These are phyloP conservation scores for Zenarchopterus dispar DNA, from an alignment of 2,797 vertebrate genomes.

Conservation along the genomic window DNA sequence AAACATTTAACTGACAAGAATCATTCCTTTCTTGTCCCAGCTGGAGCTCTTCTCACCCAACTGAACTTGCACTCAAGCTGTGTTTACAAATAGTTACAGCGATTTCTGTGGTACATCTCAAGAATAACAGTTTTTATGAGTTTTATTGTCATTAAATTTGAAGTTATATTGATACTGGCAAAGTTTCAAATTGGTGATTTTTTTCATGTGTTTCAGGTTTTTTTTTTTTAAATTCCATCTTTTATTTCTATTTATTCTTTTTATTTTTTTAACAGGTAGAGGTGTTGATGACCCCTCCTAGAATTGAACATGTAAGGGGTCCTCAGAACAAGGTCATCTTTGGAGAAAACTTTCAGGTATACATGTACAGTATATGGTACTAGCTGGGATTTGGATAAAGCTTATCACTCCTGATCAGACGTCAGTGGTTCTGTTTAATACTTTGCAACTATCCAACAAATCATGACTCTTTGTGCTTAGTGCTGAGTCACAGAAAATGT, in stretches of 20 bases:
- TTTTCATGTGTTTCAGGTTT: no score
- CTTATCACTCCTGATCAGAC: not conserved
- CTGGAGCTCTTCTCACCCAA: no score
- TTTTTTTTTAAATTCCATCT: no score
- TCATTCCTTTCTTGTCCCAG: no score
- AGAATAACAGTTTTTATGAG: no score
- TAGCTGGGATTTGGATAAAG: not conserved
- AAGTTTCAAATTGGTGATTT: no score
- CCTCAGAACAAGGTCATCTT: slow-evolving; percentile 75
- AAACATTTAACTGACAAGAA: no score
- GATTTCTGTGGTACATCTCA: no score
- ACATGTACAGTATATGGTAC: not conserved
- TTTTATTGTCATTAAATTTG: no score
- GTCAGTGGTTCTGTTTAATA: not conserved
- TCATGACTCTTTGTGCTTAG: not conserved
- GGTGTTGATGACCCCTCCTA: slow-evolving; percentile 84
- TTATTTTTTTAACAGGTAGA: slow-evolving; percentile 67
- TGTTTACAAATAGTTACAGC: no score
- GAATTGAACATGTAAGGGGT: slow-evolving; percentile 78
- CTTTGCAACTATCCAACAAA: not conserved
- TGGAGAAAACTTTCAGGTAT: slow-evolving; percentile 83
- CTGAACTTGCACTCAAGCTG: no score
- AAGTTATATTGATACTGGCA: no score
- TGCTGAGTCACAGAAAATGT: not conserved
- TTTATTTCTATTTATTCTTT: not conserved